Conservation (phyloP, 2,113 vertebrate species). For the Orientallactaga bullata region DNA sequence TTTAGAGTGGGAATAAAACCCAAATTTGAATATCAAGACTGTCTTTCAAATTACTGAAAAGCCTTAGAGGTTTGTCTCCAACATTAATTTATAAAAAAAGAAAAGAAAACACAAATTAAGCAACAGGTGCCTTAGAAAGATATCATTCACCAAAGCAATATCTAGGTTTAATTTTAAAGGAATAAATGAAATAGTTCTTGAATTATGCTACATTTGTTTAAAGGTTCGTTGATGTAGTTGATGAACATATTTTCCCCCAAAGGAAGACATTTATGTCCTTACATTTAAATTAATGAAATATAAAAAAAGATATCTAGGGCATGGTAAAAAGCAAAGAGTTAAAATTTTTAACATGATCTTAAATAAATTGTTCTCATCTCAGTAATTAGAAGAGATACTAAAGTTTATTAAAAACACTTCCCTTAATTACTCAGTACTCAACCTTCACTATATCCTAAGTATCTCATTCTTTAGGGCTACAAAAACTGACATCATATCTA, state of each 20-base stretch:
- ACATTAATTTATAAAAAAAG: conserved; percentile 17
- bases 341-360: conserved; percentile 12
- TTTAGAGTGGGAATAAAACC: background rate
- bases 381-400: conserved; percentile 3
- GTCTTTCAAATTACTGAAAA: conserved; percentile 29
- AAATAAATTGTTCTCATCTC: conserved; percentile 6
- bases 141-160: background rate
- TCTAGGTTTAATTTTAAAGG: conserved; percentile 41
- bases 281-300: background rate
- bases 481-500: background rate
- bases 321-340: background rate
- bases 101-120: conserved; percentile 46
- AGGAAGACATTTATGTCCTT: background rate
- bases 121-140: conserved; percentile 26
- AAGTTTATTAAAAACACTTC: background rate
- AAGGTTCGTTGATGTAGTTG: background rate
- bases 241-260: background rate
- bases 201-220: background rate
- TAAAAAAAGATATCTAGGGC: background rate
- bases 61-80: conserved; percentile 29
- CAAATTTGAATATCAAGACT: conserved; percentile 54
- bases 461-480: background rate
- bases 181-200: background rate
- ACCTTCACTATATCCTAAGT: background rate
- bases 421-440: conserved; percentile 45